Evolutionary conservation across 1,140 invertebrate species (phyloP), one percentile per base, ranked within the genome.

Genomic region (Cataglyphis hispanica): DNA sequence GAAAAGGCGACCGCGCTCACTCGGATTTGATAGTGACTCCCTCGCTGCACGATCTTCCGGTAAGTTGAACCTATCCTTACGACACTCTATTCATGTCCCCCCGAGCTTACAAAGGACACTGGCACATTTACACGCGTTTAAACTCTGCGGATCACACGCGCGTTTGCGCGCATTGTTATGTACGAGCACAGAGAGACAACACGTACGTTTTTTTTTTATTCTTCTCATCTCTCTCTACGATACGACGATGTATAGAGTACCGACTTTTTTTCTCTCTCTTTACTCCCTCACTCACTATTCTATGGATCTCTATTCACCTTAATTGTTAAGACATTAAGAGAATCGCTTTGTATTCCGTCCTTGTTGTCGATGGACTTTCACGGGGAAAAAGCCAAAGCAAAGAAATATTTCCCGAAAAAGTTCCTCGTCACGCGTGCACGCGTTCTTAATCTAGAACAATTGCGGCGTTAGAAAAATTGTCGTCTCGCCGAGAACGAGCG

Each of bases 11-110:
- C 87, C 91, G 93, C 40, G 92, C 91, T 46, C 93, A 95, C 69
- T 94, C 94, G 85, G 94, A 95, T 74, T 86, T 95, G 43, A 92
- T 94, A 90, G 94, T 95, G 22, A 93, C 94, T 34, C 94, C 94
- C 13, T 95, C 94, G 37, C 89, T 95, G 74, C 94, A 95, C 83
- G 94, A 95, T 89, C 91, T 94, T 91, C 93, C 93, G 93, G 94
- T 95, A 92, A 95, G 94, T 93, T 22, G 66, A 81, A 66, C 83
- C 43, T 22, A 63, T 25, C 43, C 58, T 56, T 56, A 50, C 56
- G 8, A 76, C 58, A 63, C 53, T 84, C 72, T 64, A 77, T 64
- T 83, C 58, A 84, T 63, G 75, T 76, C 40, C 67, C 67, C 37
- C 11, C 74, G 31, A 66, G 74, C 74, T 64, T 85, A 78, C 50